phyloP scores from a whole-genome alignment of 2,888 invertebrate genomes.

The Eremobia ochroleuca region DNA sequence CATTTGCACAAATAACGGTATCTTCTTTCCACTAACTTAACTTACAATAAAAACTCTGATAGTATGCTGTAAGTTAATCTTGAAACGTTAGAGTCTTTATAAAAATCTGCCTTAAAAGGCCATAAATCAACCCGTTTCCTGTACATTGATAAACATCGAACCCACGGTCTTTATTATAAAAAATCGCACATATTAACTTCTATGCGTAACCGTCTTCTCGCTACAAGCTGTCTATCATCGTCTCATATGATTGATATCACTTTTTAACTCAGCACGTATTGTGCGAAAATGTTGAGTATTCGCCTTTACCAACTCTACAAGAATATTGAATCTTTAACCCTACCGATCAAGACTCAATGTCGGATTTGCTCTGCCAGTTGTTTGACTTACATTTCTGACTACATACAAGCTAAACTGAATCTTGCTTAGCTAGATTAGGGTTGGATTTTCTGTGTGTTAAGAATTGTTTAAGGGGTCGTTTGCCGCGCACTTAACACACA shows the following conservation, averaged over 20 bases:
- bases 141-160: constrained; percentile 52
- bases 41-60: neutral
- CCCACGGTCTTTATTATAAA: constrained; percentile 60
- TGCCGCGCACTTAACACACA: constrained; percentile 79
- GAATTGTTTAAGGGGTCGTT: constrained; percentile 79
- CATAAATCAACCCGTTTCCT: constrained; percentile 61
- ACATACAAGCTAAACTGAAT: constrained; percentile 11
- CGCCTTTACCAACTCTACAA: constrained; percentile 69
- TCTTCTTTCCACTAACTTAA: neutral
- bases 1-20: neutral
- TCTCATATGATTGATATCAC: constrained; percentile 88
- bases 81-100: constrained; percentile 16
- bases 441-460: constrained; percentile 70
- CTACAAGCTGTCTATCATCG: constrained; percentile 82
- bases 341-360: neutral
- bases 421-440: constrained; percentile 39
- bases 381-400: constrained; percentile 8
- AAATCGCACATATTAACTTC: constrained; percentile 61
- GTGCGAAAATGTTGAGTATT: constrained; percentile 76
- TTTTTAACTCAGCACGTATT: constrained; percentile 80
- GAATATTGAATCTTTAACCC: constrained; percentile 17
- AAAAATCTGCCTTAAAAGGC: constrained; percentile 30
- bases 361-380: constrained; percentile 32
- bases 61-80: neutral
- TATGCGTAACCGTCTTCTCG: constrained; percentile 60